Evolutionary conservation across 2,797 vertebrate species (phyloP).

Genomic region (Fratercula arctica): DNA sequence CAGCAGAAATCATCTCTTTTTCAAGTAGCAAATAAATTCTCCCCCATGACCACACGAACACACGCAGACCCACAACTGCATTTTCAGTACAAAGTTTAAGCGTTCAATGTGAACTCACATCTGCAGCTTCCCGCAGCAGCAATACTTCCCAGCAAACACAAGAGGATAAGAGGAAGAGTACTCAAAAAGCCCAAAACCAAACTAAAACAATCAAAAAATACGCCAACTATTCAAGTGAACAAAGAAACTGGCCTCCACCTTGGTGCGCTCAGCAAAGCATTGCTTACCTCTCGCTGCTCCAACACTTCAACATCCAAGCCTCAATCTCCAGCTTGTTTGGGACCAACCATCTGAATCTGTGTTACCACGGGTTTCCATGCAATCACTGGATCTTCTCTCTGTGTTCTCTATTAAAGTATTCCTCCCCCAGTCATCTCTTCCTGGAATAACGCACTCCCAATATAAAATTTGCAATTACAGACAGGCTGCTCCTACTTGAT

Average conservation of each 20-base stretch:
- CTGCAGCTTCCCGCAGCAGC: background rate
- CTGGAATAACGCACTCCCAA: background rate
- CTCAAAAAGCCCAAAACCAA: background rate
- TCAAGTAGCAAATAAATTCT: background rate
- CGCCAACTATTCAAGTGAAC: too few species aligned
- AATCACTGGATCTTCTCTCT: background rate
- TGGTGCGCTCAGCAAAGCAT: background rate
- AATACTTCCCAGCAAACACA: background rate
- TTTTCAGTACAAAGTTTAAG: background rate
- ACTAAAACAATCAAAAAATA: background rate
- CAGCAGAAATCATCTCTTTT: background rate
- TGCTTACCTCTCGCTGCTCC: background rate
- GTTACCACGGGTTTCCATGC: background rate
- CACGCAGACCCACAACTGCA: rapidly evolving
- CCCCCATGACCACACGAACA: background rate
- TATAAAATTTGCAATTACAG: background rate
- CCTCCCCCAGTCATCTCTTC: background rate
- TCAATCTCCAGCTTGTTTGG: background rate
- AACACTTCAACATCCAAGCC: background rate
- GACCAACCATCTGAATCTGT: background rate
- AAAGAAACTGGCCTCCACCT: background rate
- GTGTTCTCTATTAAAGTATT: background rate
- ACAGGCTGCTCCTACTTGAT: background rate
- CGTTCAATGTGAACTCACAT: background rate
- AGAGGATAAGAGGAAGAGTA: background rate